Conservation (phyloP, 2,888 invertebrate species). For the Oxytorus armatus region DNA sequence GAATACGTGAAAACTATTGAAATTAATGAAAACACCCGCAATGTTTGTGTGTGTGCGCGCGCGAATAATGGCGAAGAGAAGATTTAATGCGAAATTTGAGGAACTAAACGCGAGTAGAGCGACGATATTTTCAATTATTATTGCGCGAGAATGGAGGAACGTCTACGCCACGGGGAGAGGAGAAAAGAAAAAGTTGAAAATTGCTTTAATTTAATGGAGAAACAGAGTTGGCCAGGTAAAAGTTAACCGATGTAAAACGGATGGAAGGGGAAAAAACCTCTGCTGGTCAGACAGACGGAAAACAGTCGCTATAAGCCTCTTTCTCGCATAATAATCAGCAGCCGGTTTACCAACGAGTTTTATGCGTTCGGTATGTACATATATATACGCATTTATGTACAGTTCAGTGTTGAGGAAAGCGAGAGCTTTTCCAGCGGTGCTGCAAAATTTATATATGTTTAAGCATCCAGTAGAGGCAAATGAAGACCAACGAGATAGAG, state of each 20-base stretch:
- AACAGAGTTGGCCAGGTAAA: background rate
- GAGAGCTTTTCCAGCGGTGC: slow-evolving; percentile 26
- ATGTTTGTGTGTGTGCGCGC: background rate
- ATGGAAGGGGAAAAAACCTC: slow-evolving; percentile 15
- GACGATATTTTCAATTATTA: background rate
- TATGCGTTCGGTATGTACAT: background rate
- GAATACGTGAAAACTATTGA: background rate
- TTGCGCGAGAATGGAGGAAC: background rate
- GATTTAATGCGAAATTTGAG: background rate
- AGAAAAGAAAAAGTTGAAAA: slow-evolving; percentile 1
- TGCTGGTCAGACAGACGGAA: slow-evolving; percentile 26
- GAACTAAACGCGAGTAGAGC: background rate
- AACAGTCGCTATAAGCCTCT: slow-evolving; percentile 20
- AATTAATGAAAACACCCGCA: background rate
- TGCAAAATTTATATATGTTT: background rate
- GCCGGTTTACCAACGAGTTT: slow-evolving; percentile 36
- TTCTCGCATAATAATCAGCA: slow-evolving; percentile 47
- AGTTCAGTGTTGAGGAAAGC: slow-evolving; percentile 1
- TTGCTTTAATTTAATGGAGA: slow-evolving; percentile 27
- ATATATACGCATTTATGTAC: slow-evolving; percentile 23
- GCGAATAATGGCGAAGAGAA: background rate
- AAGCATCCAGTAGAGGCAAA: slow-evolving; percentile 19
- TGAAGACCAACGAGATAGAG: slow-evolving; percentile 44
- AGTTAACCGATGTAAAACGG: slow-evolving; percentile 8
- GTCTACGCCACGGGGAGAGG: background rate